Evolutionary conservation across 2,888 invertebrate genomes (phyloP).

Genomic region (Nasonia oneida): DNA sequence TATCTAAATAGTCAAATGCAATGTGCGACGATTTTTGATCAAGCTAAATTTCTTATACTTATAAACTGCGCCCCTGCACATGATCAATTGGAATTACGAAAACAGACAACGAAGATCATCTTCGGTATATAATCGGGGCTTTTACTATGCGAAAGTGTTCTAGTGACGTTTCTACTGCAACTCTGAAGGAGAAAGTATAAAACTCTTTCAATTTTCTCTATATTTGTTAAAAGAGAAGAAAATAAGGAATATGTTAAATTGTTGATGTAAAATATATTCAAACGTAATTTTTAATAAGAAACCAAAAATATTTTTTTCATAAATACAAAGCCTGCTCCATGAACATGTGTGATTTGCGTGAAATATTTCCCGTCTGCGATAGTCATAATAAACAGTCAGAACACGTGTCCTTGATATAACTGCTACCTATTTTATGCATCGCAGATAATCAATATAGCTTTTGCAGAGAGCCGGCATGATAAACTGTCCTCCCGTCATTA

Average conservation of each 20-base stretch:
- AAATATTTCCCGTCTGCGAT: conserved; percentile 44
- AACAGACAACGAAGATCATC: conserved; percentile 53
- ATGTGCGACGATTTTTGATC: conserved; percentile 39
- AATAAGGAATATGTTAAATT: conserved; percentile 70
- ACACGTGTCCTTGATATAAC: conserved; percentile 40
- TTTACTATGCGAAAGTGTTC: conserved; percentile 53
- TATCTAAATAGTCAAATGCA: conserved; percentile 47
- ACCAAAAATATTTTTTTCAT: conserved; percentile 65
- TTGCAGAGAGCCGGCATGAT: conserved; percentile 19
- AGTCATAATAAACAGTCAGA: conserved; percentile 55
- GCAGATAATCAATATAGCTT: conserved; percentile 37
- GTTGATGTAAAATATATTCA: conserved; percentile 73
- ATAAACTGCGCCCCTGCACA: conserved; percentile 24
- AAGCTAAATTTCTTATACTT: conserved; percentile 46
- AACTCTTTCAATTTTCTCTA: conserved; percentile 66
- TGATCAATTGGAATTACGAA: conserved; percentile 13
- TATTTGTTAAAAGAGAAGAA: conserved; percentile 68
- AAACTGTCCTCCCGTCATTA: conserved; percentile 42
- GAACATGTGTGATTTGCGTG: conserved; percentile 46
- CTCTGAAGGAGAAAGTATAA: conserved; percentile 43
- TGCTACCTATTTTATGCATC: conserved; percentile 31
- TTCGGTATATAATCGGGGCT: conserved; percentile 37
- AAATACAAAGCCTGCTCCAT: conserved; percentile 57
- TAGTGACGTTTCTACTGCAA: conserved; percentile 53
- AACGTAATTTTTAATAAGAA: conserved; percentile 69